Base-by-base conservation (phyloP, 92 coral and sea anemone genomes). In the Metridium senile region DNA sequence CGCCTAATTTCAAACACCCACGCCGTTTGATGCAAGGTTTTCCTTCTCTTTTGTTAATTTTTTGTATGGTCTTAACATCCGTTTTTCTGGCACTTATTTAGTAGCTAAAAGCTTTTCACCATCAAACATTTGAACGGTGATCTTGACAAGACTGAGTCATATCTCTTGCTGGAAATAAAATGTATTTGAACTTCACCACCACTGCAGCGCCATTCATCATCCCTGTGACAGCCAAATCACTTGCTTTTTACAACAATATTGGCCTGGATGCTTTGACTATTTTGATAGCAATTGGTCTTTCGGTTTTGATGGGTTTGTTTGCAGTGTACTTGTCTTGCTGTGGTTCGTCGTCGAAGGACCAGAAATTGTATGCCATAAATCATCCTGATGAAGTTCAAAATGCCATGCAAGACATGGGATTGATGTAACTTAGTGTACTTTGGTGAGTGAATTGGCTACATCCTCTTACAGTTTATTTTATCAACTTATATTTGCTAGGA, bases 301-400 rank as follows among this genome's bases (percentile, higher is more conserved):
- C 65, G 29, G 33, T 43, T 9, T 26, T 79, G 53, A 30, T 70
- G 18, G 58, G 47, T 2, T 6, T 79, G 32, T 56, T 74, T 28
- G 70, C 62, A 6, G 21, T 62, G 25, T 75, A 23, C 33, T 19
- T 79, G 16, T 26, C 64, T 16, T 79, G 75, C 25, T 70, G 79
- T 47, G 66, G 59, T 0, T 17, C 26, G 11, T 67, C 68, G 20
- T n/a, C 34, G 9, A 70, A 43, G 19, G 84, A 79, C 9, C 76
- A 71, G 25, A 69, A 79, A 25, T 22, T 70, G 35, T 79, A 30
- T 28, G 84, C 84, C 29, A 53, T 79, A 33, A 79, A 79, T 61
- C 84, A 79, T 22, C 84, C 84, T 17, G 84, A 79, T 27, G 84
- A 79, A 19, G 57, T 33, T 8, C n/a, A 45, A 11, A 66, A 58